Evolutionary conservation across 2,888 invertebrate species (phyloP).

Genomic region (Prenolepis imparis): DNA sequence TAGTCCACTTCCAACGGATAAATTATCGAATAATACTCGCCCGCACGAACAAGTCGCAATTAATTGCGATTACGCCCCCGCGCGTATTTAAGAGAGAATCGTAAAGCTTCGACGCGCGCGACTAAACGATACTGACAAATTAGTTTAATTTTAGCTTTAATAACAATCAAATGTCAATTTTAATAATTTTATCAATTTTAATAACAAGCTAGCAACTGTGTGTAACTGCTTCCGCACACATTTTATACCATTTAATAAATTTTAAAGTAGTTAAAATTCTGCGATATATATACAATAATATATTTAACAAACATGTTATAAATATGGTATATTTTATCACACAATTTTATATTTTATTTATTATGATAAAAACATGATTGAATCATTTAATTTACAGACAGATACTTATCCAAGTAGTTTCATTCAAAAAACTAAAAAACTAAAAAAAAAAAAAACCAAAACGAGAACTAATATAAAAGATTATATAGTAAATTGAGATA

Average conservation of each 20-base stretch:
- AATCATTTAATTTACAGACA: not conserved
- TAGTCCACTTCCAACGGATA: slow-evolving; percentile 29
- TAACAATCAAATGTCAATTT: slow-evolving; percentile 7
- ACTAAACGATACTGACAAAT: slow-evolving; percentile 1
- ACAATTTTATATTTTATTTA: not conserved
- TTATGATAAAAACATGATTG: not conserved
- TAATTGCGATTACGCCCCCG: slow-evolving; percentile 42
- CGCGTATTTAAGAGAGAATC: not conserved
- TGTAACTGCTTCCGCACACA: not conserved
- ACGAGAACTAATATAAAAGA: not conserved
- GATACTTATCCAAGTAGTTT: not conserved
- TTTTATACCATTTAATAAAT: not conserved
- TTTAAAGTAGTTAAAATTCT: not conserved
- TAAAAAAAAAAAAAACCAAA: not conserved
- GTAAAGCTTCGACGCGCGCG: not conserved
- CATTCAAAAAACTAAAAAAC: not conserved
- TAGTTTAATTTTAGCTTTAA: slow-evolving; percentile 12
- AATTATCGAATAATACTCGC: slow-evolving; percentile 50
- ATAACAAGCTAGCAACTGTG: slow-evolving; percentile 9
- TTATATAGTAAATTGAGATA: not conserved
- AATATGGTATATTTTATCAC: not conserved
- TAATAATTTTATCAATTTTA: slow-evolving; percentile 15
- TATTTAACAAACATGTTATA: not conserved
- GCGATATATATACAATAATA: not conserved
- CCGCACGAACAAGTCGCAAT: slow-evolving; percentile 46